These are phyloP conservation scores for Falco naumanni DNA, from an alignment of 2,797 vertebrate genomes.

Conservation along the genomic window DNA sequence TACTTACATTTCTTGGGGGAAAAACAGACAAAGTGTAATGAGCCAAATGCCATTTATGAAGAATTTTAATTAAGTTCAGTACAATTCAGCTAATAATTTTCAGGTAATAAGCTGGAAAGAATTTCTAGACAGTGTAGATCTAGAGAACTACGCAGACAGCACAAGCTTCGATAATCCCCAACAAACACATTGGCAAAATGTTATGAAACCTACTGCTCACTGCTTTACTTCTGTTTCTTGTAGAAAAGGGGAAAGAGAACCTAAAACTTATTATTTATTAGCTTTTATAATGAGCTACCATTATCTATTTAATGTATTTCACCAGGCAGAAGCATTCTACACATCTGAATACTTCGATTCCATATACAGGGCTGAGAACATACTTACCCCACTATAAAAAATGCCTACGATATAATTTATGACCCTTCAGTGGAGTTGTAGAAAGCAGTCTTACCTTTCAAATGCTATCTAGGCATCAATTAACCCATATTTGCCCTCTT, in stretches of 20 bases:
- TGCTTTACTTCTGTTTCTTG: constrained; percentile 21
- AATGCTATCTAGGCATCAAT: neutral
- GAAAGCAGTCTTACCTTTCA: neutral
- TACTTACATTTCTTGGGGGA: constrained; percentile 62
- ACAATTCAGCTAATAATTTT: constrained; percentile 57
- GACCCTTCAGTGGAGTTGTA: neutral
- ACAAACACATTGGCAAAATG: neutral
- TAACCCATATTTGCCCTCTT: neutral
- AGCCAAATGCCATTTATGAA: constrained; percentile 59
- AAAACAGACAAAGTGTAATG: constrained; percentile 52
- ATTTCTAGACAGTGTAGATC: constrained; percentile 47
- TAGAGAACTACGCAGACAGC: constrained; percentile 30
- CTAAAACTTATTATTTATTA: neutral
- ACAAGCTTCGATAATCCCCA: constrained; percentile 23
- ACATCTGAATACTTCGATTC: neutral
- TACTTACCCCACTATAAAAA: neutral
- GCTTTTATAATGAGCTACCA: neutral
- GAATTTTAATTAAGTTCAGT: constrained; percentile 54
- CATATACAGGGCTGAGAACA: neutral
- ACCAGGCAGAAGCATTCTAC: neutral
- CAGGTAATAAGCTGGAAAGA: constrained; percentile 57
- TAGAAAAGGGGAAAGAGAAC: neutral
- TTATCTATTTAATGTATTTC: neutral
- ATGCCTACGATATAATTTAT: neutral
- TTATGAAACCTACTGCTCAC: neutral